Conservation (phyloP, 92 coral and sea anemone genomes). For the Palythoa grandiflora region DNA sequence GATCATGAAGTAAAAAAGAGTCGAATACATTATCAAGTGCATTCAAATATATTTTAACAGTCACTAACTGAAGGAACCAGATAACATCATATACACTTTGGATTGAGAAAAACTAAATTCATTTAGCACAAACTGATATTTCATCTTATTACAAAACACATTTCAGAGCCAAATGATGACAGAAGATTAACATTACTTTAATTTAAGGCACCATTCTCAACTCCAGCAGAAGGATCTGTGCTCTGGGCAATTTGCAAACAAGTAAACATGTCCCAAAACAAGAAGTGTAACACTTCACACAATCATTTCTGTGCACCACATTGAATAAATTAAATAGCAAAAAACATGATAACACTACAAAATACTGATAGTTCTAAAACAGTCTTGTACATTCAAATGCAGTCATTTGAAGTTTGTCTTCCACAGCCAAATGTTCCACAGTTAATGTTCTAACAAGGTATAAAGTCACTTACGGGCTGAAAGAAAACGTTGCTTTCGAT, state of each 20-base stretch:
- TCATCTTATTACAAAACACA: no score
- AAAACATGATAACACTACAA: not conserved
- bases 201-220: not conserved
- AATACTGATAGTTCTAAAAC: not conserved
- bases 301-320: not conserved
- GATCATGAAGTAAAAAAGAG: no score
- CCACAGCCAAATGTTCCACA: conserved; percentile 26
- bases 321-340: not conserved
- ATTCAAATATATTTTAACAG: no score
- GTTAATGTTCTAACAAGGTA: not conserved
- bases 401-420: not conserved
- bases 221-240: not conserved
- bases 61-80: no score
- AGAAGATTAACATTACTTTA: not conserved
- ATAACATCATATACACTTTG: no score
- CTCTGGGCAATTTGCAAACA: not conserved
- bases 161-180: not conserved
- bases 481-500: conserved; percentile 78
- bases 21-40: no score
- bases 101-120: no score
- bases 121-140: no score
- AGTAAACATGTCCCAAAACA: not conserved
- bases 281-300: not conserved
- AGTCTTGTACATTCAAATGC: conserved; percentile 8
- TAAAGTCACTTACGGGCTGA: conserved; percentile 54